A percentile compares a stretch with the other conserved stretches of the same genome.
Conservation (phyloP, 1,140 invertebrate genomes). For the Hyposmocoma kahamanoa region DNA sequence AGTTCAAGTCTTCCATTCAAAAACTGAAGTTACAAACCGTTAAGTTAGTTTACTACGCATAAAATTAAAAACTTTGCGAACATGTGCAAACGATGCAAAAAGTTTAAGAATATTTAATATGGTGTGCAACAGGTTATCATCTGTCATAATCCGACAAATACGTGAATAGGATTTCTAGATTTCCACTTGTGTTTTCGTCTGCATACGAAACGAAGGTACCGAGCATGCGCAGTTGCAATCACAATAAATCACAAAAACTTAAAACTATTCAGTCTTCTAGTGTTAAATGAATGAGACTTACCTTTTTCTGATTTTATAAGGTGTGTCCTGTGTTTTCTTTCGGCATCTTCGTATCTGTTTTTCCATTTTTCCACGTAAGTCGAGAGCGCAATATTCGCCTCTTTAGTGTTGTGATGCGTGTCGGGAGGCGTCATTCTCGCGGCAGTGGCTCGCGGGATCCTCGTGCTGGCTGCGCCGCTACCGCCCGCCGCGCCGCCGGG, state of each 20-base stretch:
- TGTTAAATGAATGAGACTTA: constrained; percentile 47
- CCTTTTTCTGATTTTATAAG: constrained; percentile 80
- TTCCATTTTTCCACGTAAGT: constrained; percentile 77
- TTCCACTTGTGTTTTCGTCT: constrained; percentile 54
- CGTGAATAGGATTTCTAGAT: constrained; percentile 46
- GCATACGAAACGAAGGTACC: constrained; percentile 40
- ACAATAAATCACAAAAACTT: constrained; percentile 34
- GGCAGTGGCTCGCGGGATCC: constrained; percentile 60
- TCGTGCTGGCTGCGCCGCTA: constrained; percentile 45
- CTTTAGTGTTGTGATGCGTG: constrained; percentile 59
- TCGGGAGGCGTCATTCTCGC: constrained; percentile 65
- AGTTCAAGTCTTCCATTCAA: constrained; percentile 2
- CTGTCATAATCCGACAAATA: constrained; percentile 63
- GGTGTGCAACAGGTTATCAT: constrained; percentile 65
- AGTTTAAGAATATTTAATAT: constrained; percentile 54
- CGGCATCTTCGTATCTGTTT: constrained; percentile 79
- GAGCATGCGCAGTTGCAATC: constrained; percentile 52
- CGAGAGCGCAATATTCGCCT: constrained; percentile 56
- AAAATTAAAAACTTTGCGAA: constrained; percentile 2
- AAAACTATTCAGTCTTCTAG: neutral
- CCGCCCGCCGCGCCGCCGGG: constrained; percentile 21
- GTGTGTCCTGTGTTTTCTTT: constrained; percentile 77
- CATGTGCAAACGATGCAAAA: constrained; percentile 21
- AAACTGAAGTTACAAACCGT: no score
- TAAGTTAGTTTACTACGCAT: neutral